Percentiles rank a stretch among this genome's conserved stretches.
Conservation (phyloP, 1,140 invertebrate species). For the Dinoponera quadriceps region DNA sequence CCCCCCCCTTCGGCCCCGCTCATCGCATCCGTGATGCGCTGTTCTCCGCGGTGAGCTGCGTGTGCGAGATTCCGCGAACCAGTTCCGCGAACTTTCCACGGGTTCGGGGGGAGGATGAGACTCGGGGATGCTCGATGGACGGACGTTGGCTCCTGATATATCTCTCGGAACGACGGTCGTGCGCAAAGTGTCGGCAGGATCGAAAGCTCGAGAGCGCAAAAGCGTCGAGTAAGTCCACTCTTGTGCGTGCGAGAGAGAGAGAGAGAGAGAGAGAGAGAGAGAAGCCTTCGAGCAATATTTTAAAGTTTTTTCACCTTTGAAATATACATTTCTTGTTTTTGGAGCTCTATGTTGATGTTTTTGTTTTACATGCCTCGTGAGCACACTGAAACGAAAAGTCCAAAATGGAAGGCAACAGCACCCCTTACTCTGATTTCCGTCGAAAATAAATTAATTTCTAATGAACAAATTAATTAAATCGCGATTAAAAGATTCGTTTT, state of each 20-base stretch:
- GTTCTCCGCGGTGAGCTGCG: conserved; percentile 28
- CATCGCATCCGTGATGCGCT: conserved; percentile 11
- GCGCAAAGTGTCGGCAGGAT: conserved; percentile 20
- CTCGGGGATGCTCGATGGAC: conserved; percentile 49
- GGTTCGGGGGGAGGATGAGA: conserved; percentile 29
- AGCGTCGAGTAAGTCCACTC: conserved; percentile 8
- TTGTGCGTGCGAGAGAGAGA: background rate
- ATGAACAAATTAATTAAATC: too few relatives aligned
- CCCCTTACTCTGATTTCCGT: too few relatives aligned
- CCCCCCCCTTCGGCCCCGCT: background rate
- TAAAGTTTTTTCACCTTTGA: background rate
- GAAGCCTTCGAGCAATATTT: background rate
- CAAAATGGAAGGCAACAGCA: too few relatives aligned
- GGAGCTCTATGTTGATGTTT: background rate
- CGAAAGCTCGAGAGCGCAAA: conserved; percentile 23
- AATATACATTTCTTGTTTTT: background rate
- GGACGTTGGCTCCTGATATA: conserved; percentile 50
- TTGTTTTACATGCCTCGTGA: background rate
- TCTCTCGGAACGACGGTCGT: conserved; percentile 36
- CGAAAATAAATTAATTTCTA: too few relatives aligned
- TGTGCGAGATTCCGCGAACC: conserved; percentile 54
- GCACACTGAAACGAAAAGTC: too few relatives aligned
- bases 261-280: background rate
- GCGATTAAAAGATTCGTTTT: too few relatives aligned
- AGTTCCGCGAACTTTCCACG: conserved; percentile 55